These are phyloP conservation scores for Nineta flava DNA, from an alignment of 2,888 invertebrate genomes.

Conservation along the genomic window DNA sequence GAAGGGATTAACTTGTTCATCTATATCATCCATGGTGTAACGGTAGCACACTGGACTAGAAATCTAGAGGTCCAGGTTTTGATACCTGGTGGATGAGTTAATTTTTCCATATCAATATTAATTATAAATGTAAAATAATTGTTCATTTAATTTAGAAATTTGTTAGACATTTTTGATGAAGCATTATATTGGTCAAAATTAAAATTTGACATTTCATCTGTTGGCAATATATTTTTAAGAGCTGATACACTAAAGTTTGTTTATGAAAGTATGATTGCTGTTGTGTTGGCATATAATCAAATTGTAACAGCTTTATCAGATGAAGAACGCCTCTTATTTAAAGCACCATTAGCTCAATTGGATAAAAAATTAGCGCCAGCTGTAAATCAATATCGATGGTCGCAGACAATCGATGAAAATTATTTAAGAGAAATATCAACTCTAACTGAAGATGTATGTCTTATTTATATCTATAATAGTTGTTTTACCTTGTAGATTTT, in stretches of 20 bases:
- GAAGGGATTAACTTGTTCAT: too few species aligned
- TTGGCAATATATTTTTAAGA: constrained; percentile 45
- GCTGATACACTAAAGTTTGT: constrained; percentile 41
- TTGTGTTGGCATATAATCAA: constrained; percentile 62
- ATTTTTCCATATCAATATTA: too few species aligned
- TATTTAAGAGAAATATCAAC: constrained; percentile 55
- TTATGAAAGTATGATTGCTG: constrained; percentile 52
- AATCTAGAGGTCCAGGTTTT: too few species aligned
- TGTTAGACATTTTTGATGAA: constrained; percentile 55
- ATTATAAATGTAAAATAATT: too few species aligned
- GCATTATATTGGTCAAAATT: constrained; percentile 57
- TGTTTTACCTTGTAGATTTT: not conserved
- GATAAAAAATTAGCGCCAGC: constrained; percentile 60
- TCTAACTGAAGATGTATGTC: constrained; percentile 43
- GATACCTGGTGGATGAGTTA: too few species aligned
- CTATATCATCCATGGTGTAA: too few species aligned
- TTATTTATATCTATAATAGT: not conserved
- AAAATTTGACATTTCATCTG: constrained; percentile 49
- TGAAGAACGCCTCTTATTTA: constrained; percentile 63
- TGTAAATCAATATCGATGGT: constrained; percentile 55
- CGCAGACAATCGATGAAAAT: constrained; percentile 51
- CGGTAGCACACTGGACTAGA: too few species aligned
- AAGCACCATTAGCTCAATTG: constrained; percentile 44
- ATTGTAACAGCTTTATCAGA: constrained; percentile 59
- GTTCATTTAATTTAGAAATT: constrained; percentile 32